A percentile compares a stretch with the other conserved stretches of the same genome.
These are phyloP conservation scores for Prenolepis imparis DNA, from an alignment of 2,888 invertebrate genomes.

Conservation along the genomic window DNA sequence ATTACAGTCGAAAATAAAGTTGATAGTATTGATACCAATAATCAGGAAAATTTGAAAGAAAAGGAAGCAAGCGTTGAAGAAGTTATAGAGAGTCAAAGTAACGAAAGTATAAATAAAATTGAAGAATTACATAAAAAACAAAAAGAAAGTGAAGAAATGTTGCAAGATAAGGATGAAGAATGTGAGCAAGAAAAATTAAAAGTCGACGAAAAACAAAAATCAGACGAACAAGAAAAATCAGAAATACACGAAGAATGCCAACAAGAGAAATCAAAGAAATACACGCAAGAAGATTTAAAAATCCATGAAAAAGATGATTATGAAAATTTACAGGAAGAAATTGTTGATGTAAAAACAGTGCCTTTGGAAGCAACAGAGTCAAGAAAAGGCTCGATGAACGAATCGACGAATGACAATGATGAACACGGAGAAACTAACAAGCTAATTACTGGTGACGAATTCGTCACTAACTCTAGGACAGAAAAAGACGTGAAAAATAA, in stretches of 20 bases:
- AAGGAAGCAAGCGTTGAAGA: background rate
- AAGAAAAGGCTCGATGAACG: background rate
- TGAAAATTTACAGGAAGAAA: constrained; percentile 8
- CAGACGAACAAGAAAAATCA: background rate
- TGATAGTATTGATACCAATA: background rate
- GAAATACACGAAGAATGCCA: background rate
- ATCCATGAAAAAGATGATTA: background rate
- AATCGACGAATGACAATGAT: background rate
- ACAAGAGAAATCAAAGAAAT: background rate
- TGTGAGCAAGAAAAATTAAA: background rate
- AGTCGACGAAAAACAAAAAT: no score
- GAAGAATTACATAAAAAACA: background rate
- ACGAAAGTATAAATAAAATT: background rate
- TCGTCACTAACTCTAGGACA: background rate
- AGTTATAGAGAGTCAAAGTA: background rate
- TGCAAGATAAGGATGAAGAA: background rate
- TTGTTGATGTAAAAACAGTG: background rate
- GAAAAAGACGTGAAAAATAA: background rate
- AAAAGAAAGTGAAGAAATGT: background rate
- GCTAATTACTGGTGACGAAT: background rate
- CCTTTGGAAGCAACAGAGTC: background rate
- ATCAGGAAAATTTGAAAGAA: constrained; percentile 1
- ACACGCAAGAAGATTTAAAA: background rate
- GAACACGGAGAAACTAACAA: background rate
- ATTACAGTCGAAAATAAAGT: background rate